Conservation (phyloP, 2,113 vertebrate species). For the Gymnorhina tibicen region DNA sequence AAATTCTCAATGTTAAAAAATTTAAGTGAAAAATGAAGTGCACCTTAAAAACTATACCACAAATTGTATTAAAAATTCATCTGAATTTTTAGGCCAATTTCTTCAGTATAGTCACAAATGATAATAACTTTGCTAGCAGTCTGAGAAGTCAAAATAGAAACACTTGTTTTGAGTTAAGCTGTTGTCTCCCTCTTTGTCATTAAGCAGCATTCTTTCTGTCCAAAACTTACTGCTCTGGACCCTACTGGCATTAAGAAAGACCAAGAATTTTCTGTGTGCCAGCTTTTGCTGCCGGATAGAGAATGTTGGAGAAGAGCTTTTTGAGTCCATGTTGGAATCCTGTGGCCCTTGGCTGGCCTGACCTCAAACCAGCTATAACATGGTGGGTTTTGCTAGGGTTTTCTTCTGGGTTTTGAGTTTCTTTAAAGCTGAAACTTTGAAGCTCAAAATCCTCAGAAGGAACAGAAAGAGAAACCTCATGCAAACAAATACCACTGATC, state of each 20-base stretch:
- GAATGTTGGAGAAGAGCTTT: background rate
- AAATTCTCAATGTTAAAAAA: background rate
- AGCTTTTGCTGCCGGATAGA: background rate
- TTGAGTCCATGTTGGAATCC: background rate
- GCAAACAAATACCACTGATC: constrained; percentile 64
- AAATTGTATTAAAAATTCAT: background rate
- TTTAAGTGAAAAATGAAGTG: background rate
- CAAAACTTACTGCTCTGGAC: background rate
- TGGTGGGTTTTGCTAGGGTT: background rate
- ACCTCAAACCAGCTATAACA: background rate
- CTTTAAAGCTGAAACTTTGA: constrained; percentile 55
- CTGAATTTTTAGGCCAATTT: background rate
- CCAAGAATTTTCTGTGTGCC: background rate
- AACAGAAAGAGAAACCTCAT: constrained; percentile 47
- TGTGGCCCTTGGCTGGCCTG: background rate
- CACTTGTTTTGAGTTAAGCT: background rate
- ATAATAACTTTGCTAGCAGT: background rate
- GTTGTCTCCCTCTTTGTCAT: background rate
- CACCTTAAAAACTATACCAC: background rate
- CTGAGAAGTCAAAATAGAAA: background rate
- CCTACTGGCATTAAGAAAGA: background rate
- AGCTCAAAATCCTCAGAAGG: constrained; percentile 45
- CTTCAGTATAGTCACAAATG: background rate
- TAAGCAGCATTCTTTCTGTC: background rate
- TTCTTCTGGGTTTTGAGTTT: constrained; percentile 10